These are phyloP conservation scores for Catharus minimus DNA, from an alignment of 2,113 vertebrate genomes.

Conservation along the genomic window DNA sequence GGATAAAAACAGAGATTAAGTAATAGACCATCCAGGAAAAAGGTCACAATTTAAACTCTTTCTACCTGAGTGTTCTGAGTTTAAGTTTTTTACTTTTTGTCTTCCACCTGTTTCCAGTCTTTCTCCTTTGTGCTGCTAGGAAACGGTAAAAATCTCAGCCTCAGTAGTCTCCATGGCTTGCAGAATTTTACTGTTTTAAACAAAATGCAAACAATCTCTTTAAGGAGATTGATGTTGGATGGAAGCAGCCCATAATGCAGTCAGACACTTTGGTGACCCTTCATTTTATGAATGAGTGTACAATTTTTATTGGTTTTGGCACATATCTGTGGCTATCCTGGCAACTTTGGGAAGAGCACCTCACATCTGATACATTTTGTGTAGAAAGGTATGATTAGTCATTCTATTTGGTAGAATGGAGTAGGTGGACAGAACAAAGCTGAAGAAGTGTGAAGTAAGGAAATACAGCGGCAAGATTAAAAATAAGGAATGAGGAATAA, in stretches of 20 bases:
- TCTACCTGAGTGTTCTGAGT: conserved; percentile 61
- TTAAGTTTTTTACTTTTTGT: conserved; percentile 49
- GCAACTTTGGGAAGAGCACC: neutral
- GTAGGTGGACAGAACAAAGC: neutral
- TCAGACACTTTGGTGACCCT: neutral
- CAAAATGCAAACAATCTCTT: neutral
- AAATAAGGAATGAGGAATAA: neutral
- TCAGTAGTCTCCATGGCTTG: neutral
- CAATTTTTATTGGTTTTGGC: neutral
- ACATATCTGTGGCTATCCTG: neutral
- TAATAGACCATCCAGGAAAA: conserved; percentile 60
- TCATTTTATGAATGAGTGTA: neutral
- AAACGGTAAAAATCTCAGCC: neutral
- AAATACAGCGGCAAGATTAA: neutral
- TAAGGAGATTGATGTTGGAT: neutral
- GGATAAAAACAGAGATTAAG: conserved; percentile 75
- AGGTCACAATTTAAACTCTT: conserved; percentile 21
- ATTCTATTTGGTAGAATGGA: neutral
- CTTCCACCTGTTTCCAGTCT: conserved; percentile 66
- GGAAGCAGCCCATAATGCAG: neutral
- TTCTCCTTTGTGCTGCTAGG: neutral
- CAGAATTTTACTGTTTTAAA: neutral
- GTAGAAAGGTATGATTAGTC: neutral
- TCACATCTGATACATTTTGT: neutral
- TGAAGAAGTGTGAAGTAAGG: neutral